phyloP scores from a whole-genome alignment of 2,888 invertebrate species.

The Yponomeuta sedellus region DNA sequence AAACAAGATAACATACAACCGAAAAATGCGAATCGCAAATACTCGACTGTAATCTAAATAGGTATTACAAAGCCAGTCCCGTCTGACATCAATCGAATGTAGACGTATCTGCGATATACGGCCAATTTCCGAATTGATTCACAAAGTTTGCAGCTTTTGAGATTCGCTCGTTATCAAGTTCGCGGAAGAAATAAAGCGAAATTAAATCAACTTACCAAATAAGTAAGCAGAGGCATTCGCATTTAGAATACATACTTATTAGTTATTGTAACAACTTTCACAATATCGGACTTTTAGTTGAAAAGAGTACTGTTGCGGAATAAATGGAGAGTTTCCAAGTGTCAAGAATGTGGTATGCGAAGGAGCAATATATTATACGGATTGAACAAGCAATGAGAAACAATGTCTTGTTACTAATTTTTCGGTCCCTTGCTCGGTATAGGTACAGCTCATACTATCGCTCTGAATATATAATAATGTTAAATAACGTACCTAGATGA shows the following conservation, averaged over 20 bases:
- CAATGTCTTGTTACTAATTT: not conserved
- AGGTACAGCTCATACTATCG: not conserved
- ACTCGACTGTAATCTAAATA: too few species aligned
- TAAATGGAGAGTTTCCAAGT: conserved; percentile 6
- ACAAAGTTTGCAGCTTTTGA: conserved; percentile 5
- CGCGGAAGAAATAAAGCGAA: conserved; percentile 3
- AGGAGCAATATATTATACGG: conserved; percentile 25
- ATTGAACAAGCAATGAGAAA: conserved; percentile 26
- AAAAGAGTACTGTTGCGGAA: not conserved
- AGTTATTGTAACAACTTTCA: conserved; percentile 5
- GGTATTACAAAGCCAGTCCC: not conserved
- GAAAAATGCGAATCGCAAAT: not conserved
- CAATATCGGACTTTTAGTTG: not conserved
- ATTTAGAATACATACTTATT: conserved; percentile 10
- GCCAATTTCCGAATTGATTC: conserved; percentile 7
- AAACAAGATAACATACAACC: not conserved
- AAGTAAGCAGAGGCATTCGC: conserved; percentile 1
- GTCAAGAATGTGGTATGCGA: conserved; percentile 4
- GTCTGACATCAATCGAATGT: not conserved
- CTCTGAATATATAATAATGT: too few species aligned
- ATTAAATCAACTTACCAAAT: conserved; percentile 12
- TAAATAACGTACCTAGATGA: too few species aligned
- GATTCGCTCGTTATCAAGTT: conserved; percentile 3
- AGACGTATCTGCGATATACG: not conserved
- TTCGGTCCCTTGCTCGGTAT: not conserved